A percentile compares a stretch with the other conserved stretches of the same genome.
Conservation (phyloP, 2,888 invertebrate species). For the Metacarcinus magister region DNA sequence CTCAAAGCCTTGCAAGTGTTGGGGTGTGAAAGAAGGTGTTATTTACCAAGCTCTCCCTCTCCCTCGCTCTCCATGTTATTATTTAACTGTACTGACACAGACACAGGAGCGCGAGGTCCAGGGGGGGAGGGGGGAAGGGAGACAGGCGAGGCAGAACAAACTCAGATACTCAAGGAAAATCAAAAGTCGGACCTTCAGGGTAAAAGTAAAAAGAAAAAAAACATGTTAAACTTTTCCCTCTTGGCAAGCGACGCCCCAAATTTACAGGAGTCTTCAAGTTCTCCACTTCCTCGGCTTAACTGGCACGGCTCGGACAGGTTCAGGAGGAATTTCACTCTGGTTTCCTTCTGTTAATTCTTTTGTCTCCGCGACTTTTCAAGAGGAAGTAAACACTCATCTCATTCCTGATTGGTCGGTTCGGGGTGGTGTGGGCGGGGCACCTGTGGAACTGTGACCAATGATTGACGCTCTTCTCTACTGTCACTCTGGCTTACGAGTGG, state of each 20-base stretch:
- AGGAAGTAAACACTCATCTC: constrained; percentile 52
- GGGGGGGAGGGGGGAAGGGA: background rate
- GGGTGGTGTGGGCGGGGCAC: constrained; percentile 34
- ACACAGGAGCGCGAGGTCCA: background rate
- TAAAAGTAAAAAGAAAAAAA: background rate
- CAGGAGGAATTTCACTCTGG: constrained; percentile 35
- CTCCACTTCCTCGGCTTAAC: constrained; percentile 53
- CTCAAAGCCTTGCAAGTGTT: background rate
- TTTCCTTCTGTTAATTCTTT: constrained; percentile 50
- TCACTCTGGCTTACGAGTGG: background rate
- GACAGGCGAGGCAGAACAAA: background rate
- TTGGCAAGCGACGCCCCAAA: constrained; percentile 41
- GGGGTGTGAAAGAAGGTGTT: background rate
- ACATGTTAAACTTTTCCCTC: constrained; percentile 21
- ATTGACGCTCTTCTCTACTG: constrained; percentile 26
- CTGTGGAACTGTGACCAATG: constrained; percentile 50
- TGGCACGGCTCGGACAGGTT: background rate
- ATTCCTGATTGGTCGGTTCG: constrained; percentile 22
- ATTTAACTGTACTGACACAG: background rate
- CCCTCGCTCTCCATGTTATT: background rate
- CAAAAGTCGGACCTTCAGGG: constrained; percentile 32
- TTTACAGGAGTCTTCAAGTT: constrained; percentile 54
- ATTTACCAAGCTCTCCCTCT: background rate
- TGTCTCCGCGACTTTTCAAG: constrained; percentile 63
- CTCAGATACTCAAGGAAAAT: constrained; percentile 33